A percentile compares a stretch with the other conserved stretches of the same genome.
These are phyloP conservation scores for Nycticryphes semicollaris DNA, from an alignment of 2,113 vertebrate genomes.

Conservation along the genomic window DNA sequence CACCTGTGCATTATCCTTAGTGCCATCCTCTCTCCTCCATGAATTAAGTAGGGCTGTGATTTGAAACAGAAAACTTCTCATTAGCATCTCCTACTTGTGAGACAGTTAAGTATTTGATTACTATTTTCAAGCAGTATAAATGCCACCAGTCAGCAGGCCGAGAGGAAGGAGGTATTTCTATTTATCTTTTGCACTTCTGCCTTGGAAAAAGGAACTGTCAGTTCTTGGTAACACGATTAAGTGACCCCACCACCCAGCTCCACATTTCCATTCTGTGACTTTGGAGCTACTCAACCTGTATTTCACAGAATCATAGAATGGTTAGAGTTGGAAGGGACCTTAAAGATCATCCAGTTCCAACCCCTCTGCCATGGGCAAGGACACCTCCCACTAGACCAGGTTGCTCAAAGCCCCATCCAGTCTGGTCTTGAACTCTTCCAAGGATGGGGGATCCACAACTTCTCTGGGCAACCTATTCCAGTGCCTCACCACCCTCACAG, in stretches of 20 bases:
- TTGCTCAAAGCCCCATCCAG: too few species aligned
- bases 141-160: neutral
- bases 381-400: too few species aligned
- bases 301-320: neutral
- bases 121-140: neutral
- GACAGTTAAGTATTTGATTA: neutral
- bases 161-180: neutral
- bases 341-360: too few species aligned
- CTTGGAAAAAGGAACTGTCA: neutral
- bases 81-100: neutral
- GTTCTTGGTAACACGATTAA: neutral
- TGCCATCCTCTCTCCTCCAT: neutral
- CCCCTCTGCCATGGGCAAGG: too few species aligned
- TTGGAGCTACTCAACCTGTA: neutral
- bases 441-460: too few species aligned
- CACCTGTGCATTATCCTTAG: neutral
- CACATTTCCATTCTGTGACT: neutral
- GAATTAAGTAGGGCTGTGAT: neutral
- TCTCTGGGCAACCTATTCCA: too few species aligned
- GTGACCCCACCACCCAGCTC: neutral
- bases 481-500: too few species aligned
- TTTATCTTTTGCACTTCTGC: neutral
- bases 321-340: too few species aligned
- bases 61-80: neutral
- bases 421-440: too few species aligned